These are phyloP conservation scores for Eupeodes luniger DNA, from an alignment of 2,888 invertebrate species.

Conservation along the genomic window DNA sequence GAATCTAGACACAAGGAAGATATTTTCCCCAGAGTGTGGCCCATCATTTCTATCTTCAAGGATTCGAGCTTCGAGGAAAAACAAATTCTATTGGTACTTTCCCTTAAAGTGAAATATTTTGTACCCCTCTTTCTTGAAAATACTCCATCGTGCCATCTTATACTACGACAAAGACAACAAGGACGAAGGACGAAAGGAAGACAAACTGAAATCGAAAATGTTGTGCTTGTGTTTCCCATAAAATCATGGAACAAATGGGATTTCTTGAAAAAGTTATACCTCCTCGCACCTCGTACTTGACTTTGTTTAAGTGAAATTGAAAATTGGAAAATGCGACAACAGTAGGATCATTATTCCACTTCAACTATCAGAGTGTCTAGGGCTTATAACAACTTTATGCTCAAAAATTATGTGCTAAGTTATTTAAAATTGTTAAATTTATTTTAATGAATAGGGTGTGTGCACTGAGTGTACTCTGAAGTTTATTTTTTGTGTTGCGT, in stretches of 20 bases:
- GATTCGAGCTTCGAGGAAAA: background rate
- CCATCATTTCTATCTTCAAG: background rate
- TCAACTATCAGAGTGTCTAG: background rate
- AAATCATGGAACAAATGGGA: constrained; percentile 66
- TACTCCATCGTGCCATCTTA: background rate
- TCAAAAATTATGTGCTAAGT: constrained; percentile 57
- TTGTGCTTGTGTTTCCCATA: constrained; percentile 61
- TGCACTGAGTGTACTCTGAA: background rate
- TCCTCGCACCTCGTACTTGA: too few species aligned
- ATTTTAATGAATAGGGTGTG: constrained; percentile 46
- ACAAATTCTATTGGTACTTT: background rate
- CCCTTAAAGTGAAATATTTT: too few species aligned
- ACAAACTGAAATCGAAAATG: constrained; percentile 32
- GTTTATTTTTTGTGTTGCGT: background rate
- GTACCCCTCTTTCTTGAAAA: background rate
- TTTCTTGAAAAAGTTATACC: constrained; percentile 1
- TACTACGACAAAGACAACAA: constrained; percentile 1
- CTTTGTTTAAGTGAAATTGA: constrained; percentile 15
- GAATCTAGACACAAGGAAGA: background rate
- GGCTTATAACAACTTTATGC: background rate
- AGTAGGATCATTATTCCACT: constrained; percentile 32
- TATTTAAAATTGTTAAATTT: constrained; percentile 54
- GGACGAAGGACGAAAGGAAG: background rate
- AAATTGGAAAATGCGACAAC: constrained; percentile 29
- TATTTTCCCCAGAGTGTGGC: background rate